Conservation (phyloP, 1,140 invertebrate genomes). For the Chrysomallon squamiferum region DNA sequence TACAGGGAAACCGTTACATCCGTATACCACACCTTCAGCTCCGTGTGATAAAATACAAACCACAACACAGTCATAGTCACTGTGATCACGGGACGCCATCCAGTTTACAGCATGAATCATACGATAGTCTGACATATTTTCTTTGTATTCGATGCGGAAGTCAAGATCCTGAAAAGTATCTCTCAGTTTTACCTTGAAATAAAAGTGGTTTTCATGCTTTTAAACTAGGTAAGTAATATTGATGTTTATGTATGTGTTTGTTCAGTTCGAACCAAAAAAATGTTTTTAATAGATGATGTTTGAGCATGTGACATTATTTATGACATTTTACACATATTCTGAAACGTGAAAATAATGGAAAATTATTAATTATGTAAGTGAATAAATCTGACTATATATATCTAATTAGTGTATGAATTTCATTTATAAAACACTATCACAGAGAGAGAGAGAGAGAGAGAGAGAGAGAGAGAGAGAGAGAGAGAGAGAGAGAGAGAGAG, state of each 20-base stretch:
- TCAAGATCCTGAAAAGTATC: constrained; percentile 33
- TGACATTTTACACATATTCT: too few species aligned
- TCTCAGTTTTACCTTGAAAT: constrained; percentile 36
- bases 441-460: too few species aligned
- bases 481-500: too few species aligned
- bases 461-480: too few species aligned
- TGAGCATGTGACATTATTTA: too few species aligned
- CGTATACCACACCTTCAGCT: constrained; percentile 42
- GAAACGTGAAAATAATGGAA: too few species aligned
- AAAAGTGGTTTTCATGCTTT: constrained; percentile 3
- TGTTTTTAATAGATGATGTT: too few species aligned
- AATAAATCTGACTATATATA: too few species aligned
- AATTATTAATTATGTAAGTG: too few species aligned
- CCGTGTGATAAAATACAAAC: constrained; percentile 57
- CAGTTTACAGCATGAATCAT: constrained; percentile 17
- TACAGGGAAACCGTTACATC: constrained; percentile 41
- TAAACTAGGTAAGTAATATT: background rate
- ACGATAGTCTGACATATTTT: constrained; percentile 22
- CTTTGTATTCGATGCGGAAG: constrained; percentile 19
- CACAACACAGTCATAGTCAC: constrained; percentile 44
- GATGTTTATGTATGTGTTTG: background rate
- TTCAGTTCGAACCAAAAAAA: background rate
- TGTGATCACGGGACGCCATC: constrained; percentile 24
- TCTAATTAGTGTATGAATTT: too few species aligned
- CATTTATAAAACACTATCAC: too few species aligned